Conservation (phyloP, 2,888 invertebrate genomes). For the Macrosoma leucophasiata region DNA sequence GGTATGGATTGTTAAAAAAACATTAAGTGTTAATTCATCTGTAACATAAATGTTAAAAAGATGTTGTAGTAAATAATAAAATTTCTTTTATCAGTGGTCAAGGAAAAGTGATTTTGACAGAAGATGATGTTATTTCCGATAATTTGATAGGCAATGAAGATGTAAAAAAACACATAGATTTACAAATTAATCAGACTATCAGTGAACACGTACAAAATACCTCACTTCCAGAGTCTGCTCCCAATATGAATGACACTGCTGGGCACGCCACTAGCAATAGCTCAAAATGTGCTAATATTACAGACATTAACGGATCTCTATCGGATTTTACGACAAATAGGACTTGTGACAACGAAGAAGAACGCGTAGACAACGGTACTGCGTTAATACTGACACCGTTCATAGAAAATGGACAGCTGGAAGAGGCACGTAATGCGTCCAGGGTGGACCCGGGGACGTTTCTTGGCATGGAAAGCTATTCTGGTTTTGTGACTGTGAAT, state of each 20-base stretch:
- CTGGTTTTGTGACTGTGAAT: conserved; percentile 80
- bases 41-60: too few relatives aligned
- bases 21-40: too few relatives aligned
- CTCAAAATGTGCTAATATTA: too few relatives aligned
- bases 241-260: too few relatives aligned
- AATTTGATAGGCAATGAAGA: conserved; percentile 8
- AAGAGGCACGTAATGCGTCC: conserved; percentile 41
- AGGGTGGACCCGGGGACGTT: conserved; percentile 43
- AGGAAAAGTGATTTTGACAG: conserved; percentile 9
- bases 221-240: too few relatives aligned
- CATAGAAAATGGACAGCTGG: conserved; percentile 37
- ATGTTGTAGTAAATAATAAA: too few relatives aligned
- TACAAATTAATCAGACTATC: conserved; percentile 1
- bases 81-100: conserved; percentile 5
- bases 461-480: conserved; percentile 58
- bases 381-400: conserved; percentile 47
- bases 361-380: conserved; percentile 35
- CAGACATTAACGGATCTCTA: too few relatives aligned
- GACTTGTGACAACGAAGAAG: not conserved
- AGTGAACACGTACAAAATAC: too few relatives aligned
- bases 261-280: too few relatives aligned
- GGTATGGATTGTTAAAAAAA: too few relatives aligned
- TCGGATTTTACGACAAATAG: too few relatives aligned
- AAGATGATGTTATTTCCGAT: conserved; percentile 5
- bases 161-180: conserved; percentile 2